Evolutionary conservation across 2,888 invertebrate genomes (phyloP).

Genomic region (Drosophila fulvimacula): DNA sequence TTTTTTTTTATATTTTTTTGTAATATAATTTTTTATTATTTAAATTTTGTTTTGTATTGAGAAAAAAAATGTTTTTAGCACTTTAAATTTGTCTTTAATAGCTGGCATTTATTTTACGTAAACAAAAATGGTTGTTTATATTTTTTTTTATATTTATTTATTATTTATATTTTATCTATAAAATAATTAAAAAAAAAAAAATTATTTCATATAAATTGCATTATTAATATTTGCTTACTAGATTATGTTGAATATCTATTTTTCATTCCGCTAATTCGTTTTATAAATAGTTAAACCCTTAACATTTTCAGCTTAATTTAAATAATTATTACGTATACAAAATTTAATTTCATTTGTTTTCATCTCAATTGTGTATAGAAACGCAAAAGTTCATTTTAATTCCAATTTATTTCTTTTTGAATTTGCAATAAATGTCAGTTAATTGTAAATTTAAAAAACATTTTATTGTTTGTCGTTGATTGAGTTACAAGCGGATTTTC

Average conservation of each 20-base stretch:
- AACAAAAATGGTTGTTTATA: too few relatives aligned
- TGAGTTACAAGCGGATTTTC: neutral
- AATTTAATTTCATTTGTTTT: fast-evolving
- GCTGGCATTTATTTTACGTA: too few relatives aligned
- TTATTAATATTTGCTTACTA: too few relatives aligned
- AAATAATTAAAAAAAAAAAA: too few relatives aligned
- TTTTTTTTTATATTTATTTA: too few relatives aligned
- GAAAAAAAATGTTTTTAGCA: too few relatives aligned
- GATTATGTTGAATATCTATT: neutral
- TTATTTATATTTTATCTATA: neutral
- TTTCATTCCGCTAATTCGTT: neutral
- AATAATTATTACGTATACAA: neutral
- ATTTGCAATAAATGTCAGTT: neutral
- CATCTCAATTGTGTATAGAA: neutral
- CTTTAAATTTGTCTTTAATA: too few relatives aligned
- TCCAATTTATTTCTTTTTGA: neutral
- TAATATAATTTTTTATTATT: too few relatives aligned
- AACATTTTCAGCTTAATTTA: neutral
- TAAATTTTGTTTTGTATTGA: too few relatives aligned
- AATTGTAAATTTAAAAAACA: neutral
- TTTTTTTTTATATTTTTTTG: too few relatives aligned
- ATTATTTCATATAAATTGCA: too few relatives aligned
- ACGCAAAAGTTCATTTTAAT: neutral
- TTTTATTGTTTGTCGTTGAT: slow-evolving; percentile 2
- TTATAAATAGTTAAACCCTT: neutral